These are phyloP conservation scores for Escarpia spicata DNA, from an alignment of 2,888 invertebrate species.

Conservation along the genomic window DNA sequence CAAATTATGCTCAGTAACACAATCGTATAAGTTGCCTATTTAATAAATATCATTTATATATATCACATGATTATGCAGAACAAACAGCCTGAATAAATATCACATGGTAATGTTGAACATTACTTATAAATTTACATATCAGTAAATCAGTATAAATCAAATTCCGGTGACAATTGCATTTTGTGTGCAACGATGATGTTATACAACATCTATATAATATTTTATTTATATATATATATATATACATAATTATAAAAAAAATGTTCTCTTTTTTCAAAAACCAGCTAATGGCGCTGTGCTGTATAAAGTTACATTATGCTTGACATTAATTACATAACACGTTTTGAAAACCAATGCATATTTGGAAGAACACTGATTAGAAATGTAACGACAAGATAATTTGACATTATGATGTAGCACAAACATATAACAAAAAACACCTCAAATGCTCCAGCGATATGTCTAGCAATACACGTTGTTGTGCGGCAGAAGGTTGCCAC, in stretches of 20 bases:
- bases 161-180: neutral
- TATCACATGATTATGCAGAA: conserved; percentile 10
- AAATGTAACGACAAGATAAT: neutral
- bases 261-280: neutral
- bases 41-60: neutral
- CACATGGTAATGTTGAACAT: conserved; percentile 10
- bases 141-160: neutral
- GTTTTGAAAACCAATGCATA: neutral
- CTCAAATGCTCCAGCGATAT: neutral
- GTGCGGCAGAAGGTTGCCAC: neutral
- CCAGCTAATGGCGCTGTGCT: too few relatives aligned
- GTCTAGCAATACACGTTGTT: neutral
- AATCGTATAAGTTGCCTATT: neutral
- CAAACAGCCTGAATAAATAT: neutral
- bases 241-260: neutral
- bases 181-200: neutral
- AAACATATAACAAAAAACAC: neutral
- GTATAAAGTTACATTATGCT: neutral
- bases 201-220: neutral
- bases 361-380: neutral
- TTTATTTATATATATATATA: too few relatives aligned
- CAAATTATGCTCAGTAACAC: neutral
- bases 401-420: neutral
- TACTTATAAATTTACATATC: neutral
- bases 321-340: neutral